Evolutionary conservation across 1,140 invertebrate species (phyloP).

Genomic region (Yoshiicerus persimilis): DNA sequence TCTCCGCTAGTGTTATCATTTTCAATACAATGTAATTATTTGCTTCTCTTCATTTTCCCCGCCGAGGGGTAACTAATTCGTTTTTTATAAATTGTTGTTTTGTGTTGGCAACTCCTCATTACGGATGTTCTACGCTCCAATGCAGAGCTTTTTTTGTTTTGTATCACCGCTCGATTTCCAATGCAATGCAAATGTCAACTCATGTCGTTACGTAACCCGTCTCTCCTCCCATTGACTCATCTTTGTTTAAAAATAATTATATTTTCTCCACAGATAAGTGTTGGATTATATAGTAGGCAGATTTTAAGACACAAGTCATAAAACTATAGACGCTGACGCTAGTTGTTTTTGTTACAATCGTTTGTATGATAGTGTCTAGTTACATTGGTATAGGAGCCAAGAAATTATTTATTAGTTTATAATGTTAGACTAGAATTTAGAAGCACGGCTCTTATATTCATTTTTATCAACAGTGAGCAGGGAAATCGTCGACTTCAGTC

Average conservation of each 20-base stretch:
- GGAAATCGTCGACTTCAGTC: neutral
- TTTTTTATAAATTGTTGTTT: conserved; percentile 8
- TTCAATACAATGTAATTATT: neutral
- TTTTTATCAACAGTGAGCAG: neutral
- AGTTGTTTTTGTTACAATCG: neutral
- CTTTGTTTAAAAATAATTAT: neutral
- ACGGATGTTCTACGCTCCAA: conserved; percentile 6
- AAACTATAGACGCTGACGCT: neutral
- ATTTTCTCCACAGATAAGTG: conserved; percentile 11
- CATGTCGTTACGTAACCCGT: conserved; percentile 10
- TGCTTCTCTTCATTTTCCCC: conserved; percentile 1
- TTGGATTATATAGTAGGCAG: conserved; percentile 2
- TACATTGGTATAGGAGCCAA: neutral
- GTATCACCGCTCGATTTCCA: conserved; percentile 1
- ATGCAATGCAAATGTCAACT: conserved; percentile 1
- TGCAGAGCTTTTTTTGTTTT: conserved; percentile 10
- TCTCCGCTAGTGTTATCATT: neutral
- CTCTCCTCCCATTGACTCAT: conserved; percentile 13
- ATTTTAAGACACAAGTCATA: conserved; percentile 1
- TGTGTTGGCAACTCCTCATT: neutral
- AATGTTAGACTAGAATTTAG: neutral
- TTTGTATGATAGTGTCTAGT: neutral
- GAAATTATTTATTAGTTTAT: neutral
- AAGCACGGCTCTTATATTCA: neutral
- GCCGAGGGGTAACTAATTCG: neutral